Conservation (phyloP, 2,888 invertebrate genomes). For the Andrena haemorrhoa region DNA sequence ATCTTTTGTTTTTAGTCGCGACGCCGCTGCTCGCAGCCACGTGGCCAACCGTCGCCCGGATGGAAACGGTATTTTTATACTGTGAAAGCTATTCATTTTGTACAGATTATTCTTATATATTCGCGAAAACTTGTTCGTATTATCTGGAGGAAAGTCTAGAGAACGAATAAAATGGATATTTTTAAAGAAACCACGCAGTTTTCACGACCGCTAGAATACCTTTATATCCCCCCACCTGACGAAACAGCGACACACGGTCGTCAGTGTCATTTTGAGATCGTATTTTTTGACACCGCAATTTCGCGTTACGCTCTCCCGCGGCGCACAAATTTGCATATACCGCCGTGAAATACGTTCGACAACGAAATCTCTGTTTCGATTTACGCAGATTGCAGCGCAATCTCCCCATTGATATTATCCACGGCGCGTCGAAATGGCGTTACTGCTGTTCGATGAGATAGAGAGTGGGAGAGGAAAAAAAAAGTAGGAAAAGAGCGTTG, state of each 20-base stretch:
- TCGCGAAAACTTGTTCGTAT: slow-evolving; percentile 54
- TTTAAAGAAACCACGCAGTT: slow-evolving; percentile 36
- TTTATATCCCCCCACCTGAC: not conserved
- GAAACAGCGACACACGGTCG: not conserved
- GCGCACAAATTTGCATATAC: slow-evolving; percentile 70
- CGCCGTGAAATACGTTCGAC: slow-evolving; percentile 57
- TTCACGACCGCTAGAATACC: no score
- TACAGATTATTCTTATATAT: slow-evolving; percentile 60
- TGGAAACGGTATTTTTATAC: slow-evolving; percentile 58
- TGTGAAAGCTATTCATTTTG: slow-evolving; percentile 60
- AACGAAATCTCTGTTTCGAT: slow-evolving; percentile 62
- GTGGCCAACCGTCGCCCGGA: slow-evolving; percentile 26
- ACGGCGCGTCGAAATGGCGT: slow-evolving; percentile 27
- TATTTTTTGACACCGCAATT: slow-evolving; percentile 49
- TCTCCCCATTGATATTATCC: slow-evolving; percentile 47
- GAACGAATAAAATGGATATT: slow-evolving; percentile 62
- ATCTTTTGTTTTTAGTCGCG: slow-evolving; percentile 12
- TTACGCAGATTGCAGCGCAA: slow-evolving; percentile 63
- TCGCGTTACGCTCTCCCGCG: slow-evolving; percentile 32
- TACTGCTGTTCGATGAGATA: slow-evolving; percentile 23
- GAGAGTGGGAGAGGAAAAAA: not conserved
- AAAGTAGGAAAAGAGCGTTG: not conserved
- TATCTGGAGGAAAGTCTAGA: slow-evolving; percentile 48
- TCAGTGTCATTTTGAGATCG: slow-evolving; percentile 51
- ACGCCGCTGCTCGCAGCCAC: not conserved